Conservation (phyloP, 2,888 invertebrate genomes). For the Adelphocoris suturalis region DNA sequence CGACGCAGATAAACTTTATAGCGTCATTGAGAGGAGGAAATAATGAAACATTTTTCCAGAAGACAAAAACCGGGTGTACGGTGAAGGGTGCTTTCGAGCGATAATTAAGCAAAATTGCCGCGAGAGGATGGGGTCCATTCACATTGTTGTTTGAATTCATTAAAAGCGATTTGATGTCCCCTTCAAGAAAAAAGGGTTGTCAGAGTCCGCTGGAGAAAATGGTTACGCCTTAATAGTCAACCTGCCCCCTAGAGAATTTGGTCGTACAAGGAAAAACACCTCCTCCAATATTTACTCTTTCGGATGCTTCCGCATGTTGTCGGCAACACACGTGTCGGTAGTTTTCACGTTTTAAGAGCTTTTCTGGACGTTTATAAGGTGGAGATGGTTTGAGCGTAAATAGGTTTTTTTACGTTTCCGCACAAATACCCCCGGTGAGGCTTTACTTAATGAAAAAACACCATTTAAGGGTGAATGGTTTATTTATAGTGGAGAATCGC, state of each 20-base stretch:
- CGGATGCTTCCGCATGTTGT: not conserved
- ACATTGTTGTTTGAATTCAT: not conserved
- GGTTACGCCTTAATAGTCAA: slow-evolving; percentile 10
- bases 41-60: slow-evolving; percentile 40
- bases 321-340: slow-evolving; percentile 22
- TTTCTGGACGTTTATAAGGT: not conserved
- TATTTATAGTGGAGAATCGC: not conserved
- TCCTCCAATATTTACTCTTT: slow-evolving; percentile 43
- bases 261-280: slow-evolving; percentile 33
- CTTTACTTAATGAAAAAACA: not conserved
- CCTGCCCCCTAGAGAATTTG: not conserved
- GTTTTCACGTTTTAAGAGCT: slow-evolving; percentile 47
- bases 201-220: not conserved
- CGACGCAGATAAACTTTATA: slow-evolving; percentile 17
- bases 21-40: not conserved
- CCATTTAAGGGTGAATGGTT: not conserved
- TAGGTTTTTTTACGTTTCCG: not conserved
- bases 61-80: not conserved
- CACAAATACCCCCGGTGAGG: not conserved
- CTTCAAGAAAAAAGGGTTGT: not conserved
- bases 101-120: slow-evolving; percentile 33
- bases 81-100: not conserved
- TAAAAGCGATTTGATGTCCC: slow-evolving; percentile 42
- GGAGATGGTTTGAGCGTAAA: not conserved
- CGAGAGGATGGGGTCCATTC: not conserved